These are phyloP conservation scores for Theropithecus gelada DNA, from an alignment of 2,113 vertebrate species.

Conservation along the genomic window DNA sequence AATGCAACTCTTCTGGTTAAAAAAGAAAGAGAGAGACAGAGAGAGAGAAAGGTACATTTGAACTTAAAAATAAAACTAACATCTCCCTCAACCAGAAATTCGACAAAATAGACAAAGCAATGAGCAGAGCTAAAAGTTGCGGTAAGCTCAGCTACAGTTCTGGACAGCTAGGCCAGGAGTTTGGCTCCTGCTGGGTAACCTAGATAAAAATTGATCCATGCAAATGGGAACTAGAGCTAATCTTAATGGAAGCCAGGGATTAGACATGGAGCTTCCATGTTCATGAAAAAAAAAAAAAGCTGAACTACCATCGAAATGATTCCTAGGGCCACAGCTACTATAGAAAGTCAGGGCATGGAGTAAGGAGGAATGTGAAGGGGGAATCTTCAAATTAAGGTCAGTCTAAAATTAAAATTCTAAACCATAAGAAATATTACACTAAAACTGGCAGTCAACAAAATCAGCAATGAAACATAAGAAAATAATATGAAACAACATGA, in stretches of 20 bases:
- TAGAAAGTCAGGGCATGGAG: background rate
- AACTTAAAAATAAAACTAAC: background rate
- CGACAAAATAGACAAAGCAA: background rate
- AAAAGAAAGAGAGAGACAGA: background rate
- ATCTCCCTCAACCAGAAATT: background rate
- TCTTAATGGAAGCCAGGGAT: background rate
- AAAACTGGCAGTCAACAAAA: background rate
- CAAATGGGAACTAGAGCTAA: no score
- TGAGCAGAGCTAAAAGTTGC: background rate
- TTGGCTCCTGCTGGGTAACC: background rate
- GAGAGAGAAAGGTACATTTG: background rate
- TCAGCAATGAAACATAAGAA: background rate
- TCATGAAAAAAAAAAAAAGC: background rate
- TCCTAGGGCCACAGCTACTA: background rate
- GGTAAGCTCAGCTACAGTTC: background rate
- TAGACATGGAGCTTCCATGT: no score
- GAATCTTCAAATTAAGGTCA: background rate
- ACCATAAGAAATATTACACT: background rate
- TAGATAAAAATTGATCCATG: background rate
- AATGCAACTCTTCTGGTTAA: background rate
- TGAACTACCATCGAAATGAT: background rate
- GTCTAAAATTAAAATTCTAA: constrained; percentile 7
- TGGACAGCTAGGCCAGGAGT: background rate
- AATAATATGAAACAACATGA: background rate
- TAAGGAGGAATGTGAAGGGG: background rate